A percentile compares a stretch with the other conserved stretches of the same genome.
Evolutionary conservation across 2,113 vertebrate species (phyloP).

Genomic region (Erythrocebus patas): DNA sequence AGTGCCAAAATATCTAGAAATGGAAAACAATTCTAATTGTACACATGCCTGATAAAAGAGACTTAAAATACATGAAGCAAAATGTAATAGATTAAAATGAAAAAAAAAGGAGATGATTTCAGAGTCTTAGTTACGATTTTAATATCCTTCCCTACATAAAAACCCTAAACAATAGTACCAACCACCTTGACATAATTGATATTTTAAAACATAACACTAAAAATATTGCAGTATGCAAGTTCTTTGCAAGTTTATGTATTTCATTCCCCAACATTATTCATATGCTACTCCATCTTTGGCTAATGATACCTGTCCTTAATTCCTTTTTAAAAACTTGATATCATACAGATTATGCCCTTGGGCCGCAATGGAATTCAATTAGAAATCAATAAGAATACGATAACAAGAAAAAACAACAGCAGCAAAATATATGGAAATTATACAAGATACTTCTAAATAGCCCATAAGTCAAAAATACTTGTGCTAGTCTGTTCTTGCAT

Average conservation of each 20-base stretch:
- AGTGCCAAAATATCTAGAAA: neutral
- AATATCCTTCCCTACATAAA: neutral
- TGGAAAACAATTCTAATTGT: neutral
- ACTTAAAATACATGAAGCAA: neutral
- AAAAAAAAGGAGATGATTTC: neutral
- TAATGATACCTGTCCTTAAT: neutral
- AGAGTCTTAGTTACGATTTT: neutral
- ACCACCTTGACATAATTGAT: neutral
- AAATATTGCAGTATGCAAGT: neutral
- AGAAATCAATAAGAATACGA: neutral
- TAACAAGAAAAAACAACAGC: neutral
- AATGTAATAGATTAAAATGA: neutral
- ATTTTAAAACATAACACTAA: neutral
- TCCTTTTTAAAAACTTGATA: neutral
- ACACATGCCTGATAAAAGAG: neutral
- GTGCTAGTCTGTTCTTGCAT: no score
- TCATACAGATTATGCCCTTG: neutral
- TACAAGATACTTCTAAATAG: neutral
- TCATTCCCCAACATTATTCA: neutral
- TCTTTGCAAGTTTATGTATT: neutral
- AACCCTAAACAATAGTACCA: neutral
- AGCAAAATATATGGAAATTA: neutral
- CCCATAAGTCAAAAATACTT: neutral
- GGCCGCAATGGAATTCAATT: neutral
- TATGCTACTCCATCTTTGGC: neutral